A percentile compares a stretch with the other conserved stretches of the same genome.
Evolutionary conservation across 2,888 invertebrate species (phyloP).

Genomic region (Leptinotarsa juncta): DNA sequence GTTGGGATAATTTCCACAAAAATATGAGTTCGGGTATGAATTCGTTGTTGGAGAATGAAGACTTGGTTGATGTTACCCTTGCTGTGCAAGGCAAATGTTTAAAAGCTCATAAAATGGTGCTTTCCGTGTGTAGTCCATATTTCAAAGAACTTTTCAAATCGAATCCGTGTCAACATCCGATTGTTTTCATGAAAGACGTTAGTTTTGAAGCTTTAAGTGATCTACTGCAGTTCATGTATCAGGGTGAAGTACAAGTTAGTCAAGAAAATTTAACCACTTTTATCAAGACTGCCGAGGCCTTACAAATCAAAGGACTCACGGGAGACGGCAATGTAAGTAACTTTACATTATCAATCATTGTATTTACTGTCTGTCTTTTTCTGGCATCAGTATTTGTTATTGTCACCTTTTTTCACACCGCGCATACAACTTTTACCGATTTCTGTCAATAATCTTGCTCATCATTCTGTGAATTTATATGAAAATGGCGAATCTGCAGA

Average conservation of each 20-base stretch:
- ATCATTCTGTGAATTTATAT: background rate
- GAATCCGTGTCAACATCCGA: conserved; percentile 77
- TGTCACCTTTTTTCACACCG: conserved; percentile 5
- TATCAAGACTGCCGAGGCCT: conserved; percentile 65
- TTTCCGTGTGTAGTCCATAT: conserved; percentile 79
- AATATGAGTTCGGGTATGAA: conserved; percentile 77
- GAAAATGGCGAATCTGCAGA: too few relatives aligned
- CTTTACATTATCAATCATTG: background rate
- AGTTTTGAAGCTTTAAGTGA: conserved; percentile 70
- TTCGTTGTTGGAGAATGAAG: conserved; percentile 62
- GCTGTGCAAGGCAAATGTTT: conserved; percentile 71
- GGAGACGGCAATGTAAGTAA: conserved; percentile 62
- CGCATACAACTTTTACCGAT: background rate
- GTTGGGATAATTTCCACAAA: conserved; percentile 80
- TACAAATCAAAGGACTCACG: conserved; percentile 65
- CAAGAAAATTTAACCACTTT: conserved; percentile 64
- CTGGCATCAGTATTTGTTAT: conserved; percentile 14
- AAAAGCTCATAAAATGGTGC: conserved; percentile 78
- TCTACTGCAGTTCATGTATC: conserved; percentile 72
- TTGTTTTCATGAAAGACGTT: conserved; percentile 72
- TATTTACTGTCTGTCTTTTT: conserved; percentile 2
- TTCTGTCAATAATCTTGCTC: conserved; percentile 7
- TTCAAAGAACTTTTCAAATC: conserved; percentile 77
- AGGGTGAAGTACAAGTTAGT: conserved; percentile 69
- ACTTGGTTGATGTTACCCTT: conserved; percentile 65